Percentiles rank a stretch among this genome's conserved stretches.
phyloP scores from a whole-genome alignment of 2,113 vertebrate species.

The Leucosticte australis region DNA sequence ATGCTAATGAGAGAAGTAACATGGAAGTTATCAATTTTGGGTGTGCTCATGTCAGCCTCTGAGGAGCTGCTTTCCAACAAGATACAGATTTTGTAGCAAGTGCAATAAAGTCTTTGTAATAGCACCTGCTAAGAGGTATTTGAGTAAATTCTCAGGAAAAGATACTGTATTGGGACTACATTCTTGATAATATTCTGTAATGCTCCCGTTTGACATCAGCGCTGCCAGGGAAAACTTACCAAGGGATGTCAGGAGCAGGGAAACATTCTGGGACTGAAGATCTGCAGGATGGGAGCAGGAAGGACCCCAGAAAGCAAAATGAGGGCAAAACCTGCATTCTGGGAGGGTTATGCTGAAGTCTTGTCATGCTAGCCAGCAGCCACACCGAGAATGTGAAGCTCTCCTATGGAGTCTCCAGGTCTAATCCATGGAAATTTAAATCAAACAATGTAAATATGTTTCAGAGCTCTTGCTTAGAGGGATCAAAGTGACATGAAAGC shows the following conservation, averaged over 20 bases:
- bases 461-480: neutral
- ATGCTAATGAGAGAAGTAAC: neutral
- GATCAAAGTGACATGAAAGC: neutral
- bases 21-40: neutral
- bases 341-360: neutral
- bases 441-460: neutral
- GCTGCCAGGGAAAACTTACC: slow-evolving; percentile 68
- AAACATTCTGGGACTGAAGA: slow-evolving; percentile 11
- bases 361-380: neutral
- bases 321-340: neutral
- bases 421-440: neutral
- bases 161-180: neutral
- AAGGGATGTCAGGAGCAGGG: slow-evolving; percentile 11
- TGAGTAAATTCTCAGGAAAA: neutral
- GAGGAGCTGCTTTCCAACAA: neutral
- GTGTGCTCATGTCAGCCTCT: neutral
- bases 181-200: neutral
- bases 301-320: slow-evolving; percentile 71
- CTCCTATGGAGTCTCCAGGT: neutral
- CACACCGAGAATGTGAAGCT: neutral
- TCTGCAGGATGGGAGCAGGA: slow-evolving; percentile 15
- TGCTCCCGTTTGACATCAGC: neutral
- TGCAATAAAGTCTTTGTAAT: neutral
- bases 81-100: neutral
- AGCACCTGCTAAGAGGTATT: neutral